Evolutionary conservation across 2,113 vertebrate genomes (phyloP), one percentile per base, ranked within the genome.

Genomic region (Otis tarda): DNA sequence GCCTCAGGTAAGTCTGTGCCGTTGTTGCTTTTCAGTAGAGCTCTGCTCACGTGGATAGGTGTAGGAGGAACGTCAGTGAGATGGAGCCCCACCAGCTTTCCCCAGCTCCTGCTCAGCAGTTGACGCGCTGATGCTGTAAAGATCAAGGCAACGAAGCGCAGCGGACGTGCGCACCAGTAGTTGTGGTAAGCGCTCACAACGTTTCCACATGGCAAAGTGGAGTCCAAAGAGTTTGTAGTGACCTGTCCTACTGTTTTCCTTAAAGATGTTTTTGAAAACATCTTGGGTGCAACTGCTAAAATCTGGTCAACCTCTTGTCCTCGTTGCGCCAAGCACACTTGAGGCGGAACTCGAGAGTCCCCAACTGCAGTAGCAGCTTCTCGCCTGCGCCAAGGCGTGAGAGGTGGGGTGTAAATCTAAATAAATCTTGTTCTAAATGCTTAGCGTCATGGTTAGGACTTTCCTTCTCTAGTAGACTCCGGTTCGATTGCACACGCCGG

Each of bases 331-430:
- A 5, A 59, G 41, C 25, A 56, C 60, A 56, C 7, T 25, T 12
- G 33, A 68, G n/a, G 25, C 25, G 3, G 0, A 30, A 14, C 76
- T 60, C 16, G 1, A 1, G 33, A 4, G 31, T 35, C 28, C n/a
- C 41, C 33, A 41, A 1, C 35, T 12, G 41, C 13, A 2, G 0
- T 0, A 37, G 47, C 33, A 13, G 53, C 6, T 41, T 41, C 41
- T 41, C 41, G 39, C 39, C 39, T 2, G 1, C 10, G 9, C 8
- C 3, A 6, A 16, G 56, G 10, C 3, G 4, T 8, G 4, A 47
- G 20, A 22, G 47, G 21, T 4, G 37, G 35, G 33, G 37, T 24
- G 16, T 33, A 25, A 33, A 43, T 6, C 10, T 39, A 39, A 39
- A 23, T 12, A 17, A 75, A 39, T 18, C 3, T 8, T 67, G 31